phyloP scores from a whole-genome alignment of 2,113 vertebrate genomes.

The Andinoacara biseriatus region DNA sequence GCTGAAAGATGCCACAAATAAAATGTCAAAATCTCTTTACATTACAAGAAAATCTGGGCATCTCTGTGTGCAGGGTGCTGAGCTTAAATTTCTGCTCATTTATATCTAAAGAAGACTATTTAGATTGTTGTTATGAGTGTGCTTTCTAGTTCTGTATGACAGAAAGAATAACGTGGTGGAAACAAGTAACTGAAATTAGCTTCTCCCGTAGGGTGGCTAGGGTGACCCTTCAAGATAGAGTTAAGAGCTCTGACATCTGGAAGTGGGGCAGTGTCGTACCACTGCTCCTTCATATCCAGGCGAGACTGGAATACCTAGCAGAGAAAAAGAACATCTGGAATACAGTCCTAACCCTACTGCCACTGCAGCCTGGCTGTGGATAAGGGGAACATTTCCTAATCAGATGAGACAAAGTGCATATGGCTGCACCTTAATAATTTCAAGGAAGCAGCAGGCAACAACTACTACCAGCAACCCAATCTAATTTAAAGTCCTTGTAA shows the following conservation, averaged over 20 bases:
- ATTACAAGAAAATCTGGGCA: neutral
- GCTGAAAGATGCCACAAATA: neutral
- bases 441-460: neutral
- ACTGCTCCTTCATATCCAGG: neutral
- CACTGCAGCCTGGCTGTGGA: neutral
- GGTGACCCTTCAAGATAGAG: neutral
- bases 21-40: neutral
- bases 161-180: neutral
- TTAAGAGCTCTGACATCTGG: neutral
- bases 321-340: neutral
- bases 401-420: neutral
- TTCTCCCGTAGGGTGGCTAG: no score
- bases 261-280: neutral
- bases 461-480: no score
- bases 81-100: neutral
- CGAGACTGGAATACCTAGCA: neutral
- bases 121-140: neutral
- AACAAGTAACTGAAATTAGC: neutral
- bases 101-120: neutral
- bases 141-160: neutral
- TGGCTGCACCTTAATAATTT: neutral
- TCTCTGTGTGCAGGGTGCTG: neutral
- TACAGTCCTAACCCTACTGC: accelerated
- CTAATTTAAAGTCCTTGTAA: no score
- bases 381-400: neutral